Evolutionary conservation across 2,888 invertebrate genomes (phyloP).

Genomic region (Orthosia cruda): DNA sequence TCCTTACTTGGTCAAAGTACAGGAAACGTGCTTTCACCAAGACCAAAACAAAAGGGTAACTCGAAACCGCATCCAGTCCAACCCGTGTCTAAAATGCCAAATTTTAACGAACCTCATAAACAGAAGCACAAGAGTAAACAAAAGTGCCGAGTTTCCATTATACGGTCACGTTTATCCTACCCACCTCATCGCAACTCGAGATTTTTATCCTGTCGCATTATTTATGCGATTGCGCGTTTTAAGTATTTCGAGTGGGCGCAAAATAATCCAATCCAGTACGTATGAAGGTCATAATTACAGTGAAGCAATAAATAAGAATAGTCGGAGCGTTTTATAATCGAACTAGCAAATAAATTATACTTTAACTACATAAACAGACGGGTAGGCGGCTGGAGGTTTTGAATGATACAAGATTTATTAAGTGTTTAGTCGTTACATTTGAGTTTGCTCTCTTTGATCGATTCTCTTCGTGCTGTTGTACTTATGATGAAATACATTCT

Average conservation of each 20-base stretch:
- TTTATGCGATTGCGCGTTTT: conserved; percentile 68
- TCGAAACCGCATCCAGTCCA: not conserved
- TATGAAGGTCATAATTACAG: conserved; percentile 76
- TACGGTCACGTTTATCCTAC: conserved; percentile 34
- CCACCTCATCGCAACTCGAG: conserved; percentile 42
- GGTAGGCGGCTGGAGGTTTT: conserved; percentile 56
- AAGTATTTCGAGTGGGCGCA: conserved; percentile 73
- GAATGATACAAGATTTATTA: conserved; percentile 35
- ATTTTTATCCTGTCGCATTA: conserved; percentile 69
- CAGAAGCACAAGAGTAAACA: conserved; percentile 16
- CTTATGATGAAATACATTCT: not conserved
- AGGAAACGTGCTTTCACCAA: not conserved
- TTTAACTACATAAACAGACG: conserved; percentile 52
- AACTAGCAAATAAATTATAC: conserved; percentile 63
- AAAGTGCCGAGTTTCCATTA: conserved; percentile 34
- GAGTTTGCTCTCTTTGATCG: not conserved
- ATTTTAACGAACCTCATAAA: conserved; percentile 18
- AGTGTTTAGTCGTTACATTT: not conserved
- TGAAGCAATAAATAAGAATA: conserved; percentile 74
- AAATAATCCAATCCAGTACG: conserved; percentile 69
- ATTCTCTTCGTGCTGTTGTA: not conserved
- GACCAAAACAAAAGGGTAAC: not conserved
- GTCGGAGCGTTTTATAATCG: conserved; percentile 65
- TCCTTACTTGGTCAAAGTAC: not conserved
- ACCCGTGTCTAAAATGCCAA: conserved; percentile 10